Evolutionary conservation across 2,797 vertebrate genomes (phyloP).

Genomic region (Chrosomus eos): DNA sequence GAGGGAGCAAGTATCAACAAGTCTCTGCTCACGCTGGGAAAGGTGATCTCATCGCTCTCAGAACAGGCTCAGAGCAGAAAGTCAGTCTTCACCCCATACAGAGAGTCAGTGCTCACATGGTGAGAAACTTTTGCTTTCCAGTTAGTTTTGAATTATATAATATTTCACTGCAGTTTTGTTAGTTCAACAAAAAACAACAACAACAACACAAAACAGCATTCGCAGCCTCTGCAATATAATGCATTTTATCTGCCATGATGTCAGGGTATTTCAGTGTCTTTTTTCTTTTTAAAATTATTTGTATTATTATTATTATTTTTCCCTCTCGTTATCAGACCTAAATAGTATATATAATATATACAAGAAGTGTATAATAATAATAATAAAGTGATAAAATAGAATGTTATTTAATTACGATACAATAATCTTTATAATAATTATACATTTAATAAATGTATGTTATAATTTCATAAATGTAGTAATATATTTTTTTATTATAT

Average conservation of each 20-base stretch:
- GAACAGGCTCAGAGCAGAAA: constrained; percentile 83
- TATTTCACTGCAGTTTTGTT: neutral
- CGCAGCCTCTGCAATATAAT: too few species aligned
- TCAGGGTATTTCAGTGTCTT: neutral
- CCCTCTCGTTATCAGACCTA: too few species aligned
- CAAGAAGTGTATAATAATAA: neutral
- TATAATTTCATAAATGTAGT: too few species aligned
- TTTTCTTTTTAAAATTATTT: too few species aligned
- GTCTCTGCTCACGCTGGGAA: constrained; percentile 93
- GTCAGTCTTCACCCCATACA: constrained; percentile 90
- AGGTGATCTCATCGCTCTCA: constrained; percentile 93
- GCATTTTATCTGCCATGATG: neutral
- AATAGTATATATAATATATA: too few species aligned
- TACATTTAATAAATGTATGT: too few species aligned
- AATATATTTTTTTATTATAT: too few species aligned
- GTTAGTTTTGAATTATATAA: neutral
- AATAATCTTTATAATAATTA: too few species aligned
- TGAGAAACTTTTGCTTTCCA: constrained; percentile 67
- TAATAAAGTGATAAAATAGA: neutral
- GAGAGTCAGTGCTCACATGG: constrained; percentile 96
- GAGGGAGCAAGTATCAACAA: constrained; percentile 97
- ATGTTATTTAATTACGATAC: too few species aligned
- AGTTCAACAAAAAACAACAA: neutral
- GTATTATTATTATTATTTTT: neutral
- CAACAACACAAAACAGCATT: neutral